Conservation (phyloP, 2,113 vertebrate species). For the Catharus fuscescens region DNA sequence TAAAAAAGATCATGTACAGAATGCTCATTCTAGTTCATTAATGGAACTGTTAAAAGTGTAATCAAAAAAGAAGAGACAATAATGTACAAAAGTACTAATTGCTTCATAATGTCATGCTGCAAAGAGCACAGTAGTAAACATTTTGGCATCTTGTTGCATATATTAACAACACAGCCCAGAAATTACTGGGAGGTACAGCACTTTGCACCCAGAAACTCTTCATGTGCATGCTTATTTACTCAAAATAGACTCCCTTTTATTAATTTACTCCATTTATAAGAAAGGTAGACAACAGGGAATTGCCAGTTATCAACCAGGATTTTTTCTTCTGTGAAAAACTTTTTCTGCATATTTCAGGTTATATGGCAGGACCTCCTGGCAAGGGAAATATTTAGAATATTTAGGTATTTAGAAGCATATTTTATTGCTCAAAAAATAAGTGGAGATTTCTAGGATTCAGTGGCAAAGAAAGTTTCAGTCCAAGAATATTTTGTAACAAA, state of each 20-base stretch:
- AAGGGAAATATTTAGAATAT: background rate
- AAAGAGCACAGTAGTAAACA: background rate
- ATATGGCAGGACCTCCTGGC: background rate
- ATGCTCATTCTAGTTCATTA: background rate
- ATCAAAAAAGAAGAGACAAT: background rate
- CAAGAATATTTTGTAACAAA: background rate
- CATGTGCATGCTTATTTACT: background rate
- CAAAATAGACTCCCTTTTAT: background rate
- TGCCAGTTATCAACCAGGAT: background rate
- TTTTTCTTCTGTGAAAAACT: background rate
- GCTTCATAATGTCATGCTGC: background rate
- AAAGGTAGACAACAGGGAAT: fast-evolving
- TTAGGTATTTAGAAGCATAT: background rate
- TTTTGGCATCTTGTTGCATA: background rate
- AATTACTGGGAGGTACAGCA: background rate
- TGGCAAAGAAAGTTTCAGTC: background rate
- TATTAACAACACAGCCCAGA: background rate
- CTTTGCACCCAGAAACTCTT: background rate
- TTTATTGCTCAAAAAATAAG: background rate
- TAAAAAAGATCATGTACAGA: background rate
- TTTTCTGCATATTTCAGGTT: background rate
- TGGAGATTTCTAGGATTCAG: background rate
- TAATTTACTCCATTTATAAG: background rate
- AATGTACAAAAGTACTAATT: background rate
- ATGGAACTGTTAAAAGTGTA: background rate